phyloP scores from a whole-genome alignment of 37 sponge, comb jelly and placozoan genomes.

The Haliclona indistincta region DNA sequence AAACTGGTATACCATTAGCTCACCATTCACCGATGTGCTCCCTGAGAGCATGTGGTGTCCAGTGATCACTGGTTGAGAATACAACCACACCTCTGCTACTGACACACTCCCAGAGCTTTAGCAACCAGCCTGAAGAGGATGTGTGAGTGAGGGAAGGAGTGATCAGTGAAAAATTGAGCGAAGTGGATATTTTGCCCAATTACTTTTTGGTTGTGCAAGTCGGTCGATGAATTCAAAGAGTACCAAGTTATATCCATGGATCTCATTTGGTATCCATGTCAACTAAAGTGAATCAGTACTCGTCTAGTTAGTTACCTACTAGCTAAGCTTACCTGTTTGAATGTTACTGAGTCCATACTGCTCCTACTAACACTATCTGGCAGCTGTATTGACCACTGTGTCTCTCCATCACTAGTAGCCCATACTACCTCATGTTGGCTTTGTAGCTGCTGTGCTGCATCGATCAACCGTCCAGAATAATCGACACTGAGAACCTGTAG shows the following conservation, averaged over 20 bases:
- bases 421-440: constrained; percentile 7
- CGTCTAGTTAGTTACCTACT: not conserved
- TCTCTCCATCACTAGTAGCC: not conserved
- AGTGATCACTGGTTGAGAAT: constrained; percentile 47
- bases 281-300: constrained; percentile 37
- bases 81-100: constrained; percentile 35
- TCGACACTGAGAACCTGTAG: constrained; percentile 80
- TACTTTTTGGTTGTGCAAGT: constrained; percentile 55
- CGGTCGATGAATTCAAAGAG: constrained; percentile 68
- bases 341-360: no score
- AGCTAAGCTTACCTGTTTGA: constrained; percentile 36
- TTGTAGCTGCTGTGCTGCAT: constrained; percentile 58
- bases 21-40: constrained; percentile 63
- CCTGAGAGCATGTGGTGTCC: constrained; percentile 21
- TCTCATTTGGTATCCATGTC: constrained; percentile 85
- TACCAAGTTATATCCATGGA: constrained; percentile 48
- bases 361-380: constrained; percentile 2
- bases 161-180: constrained; percentile 5
- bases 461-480: constrained; percentile 75
- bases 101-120: constrained; percentile 75
- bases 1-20: not conserved
- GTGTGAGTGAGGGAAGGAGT: no score
- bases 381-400: not conserved
- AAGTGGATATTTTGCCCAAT: not conserved
- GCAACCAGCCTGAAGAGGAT: constrained; percentile 52